phyloP scores from a whole-genome alignment of 2,888 invertebrate genomes.

The Cantharis rustica region DNA sequence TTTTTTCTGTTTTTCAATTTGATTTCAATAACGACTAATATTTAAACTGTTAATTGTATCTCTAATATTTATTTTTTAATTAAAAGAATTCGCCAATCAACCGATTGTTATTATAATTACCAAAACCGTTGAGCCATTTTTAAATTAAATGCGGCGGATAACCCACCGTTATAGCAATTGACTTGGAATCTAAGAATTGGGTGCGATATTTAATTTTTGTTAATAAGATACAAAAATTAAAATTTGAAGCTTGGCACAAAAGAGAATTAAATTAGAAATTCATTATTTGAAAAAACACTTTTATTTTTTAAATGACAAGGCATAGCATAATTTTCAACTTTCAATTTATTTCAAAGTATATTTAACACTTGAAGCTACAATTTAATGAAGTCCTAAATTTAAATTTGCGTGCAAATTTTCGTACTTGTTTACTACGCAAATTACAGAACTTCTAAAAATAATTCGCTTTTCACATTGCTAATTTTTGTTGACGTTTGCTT shows the following conservation, averaged over 20 bases:
- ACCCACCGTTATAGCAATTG: no score
- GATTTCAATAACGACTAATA: no score
- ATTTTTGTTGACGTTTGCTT: constrained; percentile 18
- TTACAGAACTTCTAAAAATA: constrained; percentile 10
- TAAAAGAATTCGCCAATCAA: no score
- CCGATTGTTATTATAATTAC: no score
- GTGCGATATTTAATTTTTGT: neutral
- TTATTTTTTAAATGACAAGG: neutral
- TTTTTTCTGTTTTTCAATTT: no score
- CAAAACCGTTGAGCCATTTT: no score
- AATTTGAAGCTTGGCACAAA: neutral
- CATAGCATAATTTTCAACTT: neutral
- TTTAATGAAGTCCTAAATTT: constrained; percentile 3
- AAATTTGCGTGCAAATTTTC: constrained; percentile 1
- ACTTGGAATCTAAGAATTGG: neutral
- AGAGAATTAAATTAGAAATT: neutral
- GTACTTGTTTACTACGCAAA: constrained; percentile 4
- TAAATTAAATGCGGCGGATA: no score
- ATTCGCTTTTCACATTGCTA: constrained; percentile 15
- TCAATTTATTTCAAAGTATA: constrained; percentile 2
- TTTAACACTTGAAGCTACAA: constrained; percentile 3
- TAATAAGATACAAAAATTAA: neutral
- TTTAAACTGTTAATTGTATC: no score
- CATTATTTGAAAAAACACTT: neutral
- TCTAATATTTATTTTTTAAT: no score